Evolutionary conservation across 92 coral and sea anemone species (phyloP), one percentile per base, ranked within the genome.

Genomic region (Palythoa caribaeorum): DNA sequence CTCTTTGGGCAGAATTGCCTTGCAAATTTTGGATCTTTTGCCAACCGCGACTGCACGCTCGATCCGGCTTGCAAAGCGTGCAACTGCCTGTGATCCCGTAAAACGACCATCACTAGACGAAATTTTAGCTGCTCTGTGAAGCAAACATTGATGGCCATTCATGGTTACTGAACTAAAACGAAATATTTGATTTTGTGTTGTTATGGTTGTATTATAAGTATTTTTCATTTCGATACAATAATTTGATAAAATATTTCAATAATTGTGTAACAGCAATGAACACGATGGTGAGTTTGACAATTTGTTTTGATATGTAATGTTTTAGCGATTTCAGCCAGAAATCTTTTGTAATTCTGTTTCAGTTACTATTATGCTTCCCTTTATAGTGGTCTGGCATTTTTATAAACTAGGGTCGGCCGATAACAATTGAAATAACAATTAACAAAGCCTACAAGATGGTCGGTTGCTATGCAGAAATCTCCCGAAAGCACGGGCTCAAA

Each of bases 41-140:
- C 85, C 85, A 12, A 80, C 85, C 9, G 85, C 73, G 28, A 80
- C 73, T 80, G 50, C 73, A 48, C 35, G 44, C 68, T 80, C 85
- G n/a, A n/a, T 80, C 8, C 28, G 51, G 53, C 36, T 37, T 16
- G 73, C 52, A 13, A 80, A 60, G 21, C 28, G 52, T 37, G 85
- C 85, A 66, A 66, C 72, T 66, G 37, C 72, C 72, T n/a, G 38
- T 21, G 72, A 66, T 66, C 72, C 72, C 38, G 72, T 19, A 66
- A 66, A n/a, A 12, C 37, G 72, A 66, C 72, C 72, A 66, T 66
- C 72, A 66, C 72, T 66, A 9, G 72, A 66, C 38, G 72, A 66
- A 66, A 66, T 66, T 5, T 3, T 66, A 28, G 5, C 38, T 66
- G 72, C 72, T 7, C 19, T 66, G 38, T 66, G n/a, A 66, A 66